Base-by-base conservation (phyloP, 2,113 vertebrate species). In the Odocoileus virginianus region DNA sequence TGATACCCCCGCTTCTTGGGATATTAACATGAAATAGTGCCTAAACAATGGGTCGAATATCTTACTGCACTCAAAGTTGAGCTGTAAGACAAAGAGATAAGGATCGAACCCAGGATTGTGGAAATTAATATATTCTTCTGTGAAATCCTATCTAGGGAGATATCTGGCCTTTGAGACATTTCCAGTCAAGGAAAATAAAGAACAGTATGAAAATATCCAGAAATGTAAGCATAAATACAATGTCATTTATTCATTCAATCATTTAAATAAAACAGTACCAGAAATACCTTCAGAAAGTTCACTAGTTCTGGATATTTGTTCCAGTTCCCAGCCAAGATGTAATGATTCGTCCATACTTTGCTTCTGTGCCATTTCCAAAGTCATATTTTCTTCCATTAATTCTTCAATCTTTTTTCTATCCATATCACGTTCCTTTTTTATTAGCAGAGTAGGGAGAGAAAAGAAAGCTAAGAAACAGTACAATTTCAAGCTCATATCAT, bases 341-440 rank as follows among this genome's bases (percentile, higher is more conserved):
- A 99, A 98, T 5, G 99, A 99, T 97, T 99, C 99, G 91, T 99
- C 99, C 99, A 99, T 99, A 97, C 99, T 99, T 98, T 99, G 99
- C 87, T 99, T 99, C 99, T 99, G 99, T 88, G 99, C 99, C 99
- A 99, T 99, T 99, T 99, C 99, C 25, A 99, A 98, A 76, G 99
- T 99, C 98, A 99, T 99, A 96, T 99, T 99, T 99, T 99, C 99
- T 99, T 99, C 99, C 99, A 99, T 97, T 93, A 99, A 99, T 98
- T 99, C 99, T 96, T 99, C 99, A 98, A 99, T 99, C n/a, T 99
- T 99, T 97, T 99, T 99, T 95, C 99, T 99, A 97, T 99, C 99
- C 98, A 99, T 98, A 98, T 99, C 99, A 85, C 99, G 99, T 97
- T 99, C 99, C 99, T 99, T 95, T 98, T 97, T 97, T 93, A 89